Conservation (phyloP, 2,888 invertebrate genomes). For the Microdon myrmicae region DNA sequence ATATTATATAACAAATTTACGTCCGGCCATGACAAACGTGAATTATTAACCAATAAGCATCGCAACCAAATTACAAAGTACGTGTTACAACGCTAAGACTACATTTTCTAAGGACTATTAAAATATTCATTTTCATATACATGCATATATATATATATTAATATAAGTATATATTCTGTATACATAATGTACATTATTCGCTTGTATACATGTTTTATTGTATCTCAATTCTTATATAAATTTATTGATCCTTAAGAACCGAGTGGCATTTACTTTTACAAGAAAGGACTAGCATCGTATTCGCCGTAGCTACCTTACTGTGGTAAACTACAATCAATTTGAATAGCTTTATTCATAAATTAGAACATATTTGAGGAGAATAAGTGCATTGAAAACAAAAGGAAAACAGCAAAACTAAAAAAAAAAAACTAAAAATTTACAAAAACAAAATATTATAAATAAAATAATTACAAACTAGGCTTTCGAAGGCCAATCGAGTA, state of each 20-base stretch:
- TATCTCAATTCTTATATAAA: too few species aligned
- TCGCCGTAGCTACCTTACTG: too few species aligned
- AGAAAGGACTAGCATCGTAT: too few species aligned
- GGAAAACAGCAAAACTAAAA: too few species aligned
- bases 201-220: too few species aligned
- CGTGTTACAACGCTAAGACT: slow-evolving; percentile 20
- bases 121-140: slow-evolving; percentile 16
- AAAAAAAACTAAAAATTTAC: slow-evolving; percentile 22
- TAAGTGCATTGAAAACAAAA: too few species aligned
- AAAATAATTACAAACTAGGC: slow-evolving; percentile 13
- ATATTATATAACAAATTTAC: slow-evolving; percentile 43
- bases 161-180: slow-evolving; percentile 23
- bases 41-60: slow-evolving; percentile 26
- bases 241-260: too few species aligned
- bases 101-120: slow-evolving; percentile 21
- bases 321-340: slow-evolving; percentile 48
- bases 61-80: slow-evolving; percentile 39
- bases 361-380: slow-evolving; percentile 1
- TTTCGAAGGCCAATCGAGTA: slow-evolving; percentile 17
- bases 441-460: slow-evolving; percentile 10
- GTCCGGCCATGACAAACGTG: slow-evolving; percentile 31
- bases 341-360: slow-evolving; percentile 46
- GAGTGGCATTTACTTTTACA: too few species aligned
- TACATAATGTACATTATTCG: too few species aligned
- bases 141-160: slow-evolving; percentile 38